Evolutionary conservation across 2,113 vertebrate species (phyloP), one percentile per base, ranked within the genome.

Genomic region (Albula glossodonta): DNA sequence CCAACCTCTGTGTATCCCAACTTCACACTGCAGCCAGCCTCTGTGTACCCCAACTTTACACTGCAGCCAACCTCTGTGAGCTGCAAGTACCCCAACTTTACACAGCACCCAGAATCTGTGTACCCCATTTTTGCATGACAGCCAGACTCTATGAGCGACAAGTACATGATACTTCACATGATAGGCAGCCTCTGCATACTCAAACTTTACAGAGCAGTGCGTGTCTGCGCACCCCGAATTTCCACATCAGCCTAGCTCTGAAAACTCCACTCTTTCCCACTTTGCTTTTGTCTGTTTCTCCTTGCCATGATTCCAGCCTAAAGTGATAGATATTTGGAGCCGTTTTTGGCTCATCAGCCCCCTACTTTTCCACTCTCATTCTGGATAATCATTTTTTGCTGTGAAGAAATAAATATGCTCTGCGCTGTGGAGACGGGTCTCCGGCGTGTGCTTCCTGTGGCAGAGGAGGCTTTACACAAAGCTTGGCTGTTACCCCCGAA

Each of bases 391-490:
- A 78, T 41, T 51, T 82, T 84, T 51, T 78, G 56, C 85, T 53
- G 70, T 19, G 12, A 81, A 81, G 56, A 78, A 86, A 78, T 52
- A 53, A 80, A 52, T 51, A 49, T 11, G 25, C 41, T 25, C 52
- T 31, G 25, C 50, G 56, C 78, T 81, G 41, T 74, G 9, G 63
- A 19, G 66, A 56, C 41, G 12, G 51, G 66, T 86, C 87, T 86
- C 25, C 50, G 70, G 53, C 48, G 49, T 48, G 51, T 82, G 70
- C 1, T 78, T 48, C 82, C 70, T 51, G 49, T 60, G 15, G 56
- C 83, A 85, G 53, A 83, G 84, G 48, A 78, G 13, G 9, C 77
- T 80, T 74, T 78, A 51, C 82, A 89, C 84, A 91, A 90, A 86
- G 90, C 56, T n/a, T 78, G 85, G 77, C 13, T 4, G 19, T 81